Conservation (phyloP, 2,797 vertebrate species). For the Fistularia commersonii region DNA sequence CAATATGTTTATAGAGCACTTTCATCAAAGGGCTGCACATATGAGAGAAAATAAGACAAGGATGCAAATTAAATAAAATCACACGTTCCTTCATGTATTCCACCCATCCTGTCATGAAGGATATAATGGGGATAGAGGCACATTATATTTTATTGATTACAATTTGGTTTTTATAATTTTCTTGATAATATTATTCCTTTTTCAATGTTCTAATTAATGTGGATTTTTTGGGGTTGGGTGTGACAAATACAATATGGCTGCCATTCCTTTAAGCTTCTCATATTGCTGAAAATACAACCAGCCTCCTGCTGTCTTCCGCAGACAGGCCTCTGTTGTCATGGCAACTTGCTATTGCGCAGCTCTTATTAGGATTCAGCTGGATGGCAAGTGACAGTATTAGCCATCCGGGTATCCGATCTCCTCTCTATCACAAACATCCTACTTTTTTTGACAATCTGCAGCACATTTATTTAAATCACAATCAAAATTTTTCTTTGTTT, state of each 20-base stretch:
- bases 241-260: conserved; percentile 62
- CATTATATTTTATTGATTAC: too few relatives aligned
- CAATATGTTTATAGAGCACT: too few relatives aligned
- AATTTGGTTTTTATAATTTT: too few relatives aligned
- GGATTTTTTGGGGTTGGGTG: conserved; percentile 17
- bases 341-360: conserved; percentile 94
- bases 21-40: too few relatives aligned
- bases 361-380: conserved; percentile 85
- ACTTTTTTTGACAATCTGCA: conserved; percentile 46
- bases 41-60: too few relatives aligned
- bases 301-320: conserved; percentile 61
- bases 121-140: too few relatives aligned
- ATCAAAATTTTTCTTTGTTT: conserved; percentile 47
- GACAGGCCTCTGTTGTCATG: conserved; percentile 90
- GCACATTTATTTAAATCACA: conserved; percentile 32
- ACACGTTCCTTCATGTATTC: too few relatives aligned
- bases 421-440: conserved; percentile 42
- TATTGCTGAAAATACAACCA: conserved; percentile 61
- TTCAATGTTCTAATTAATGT: conserved; percentile 6
- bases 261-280: conserved; percentile 41
- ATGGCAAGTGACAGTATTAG: conserved; percentile 77
- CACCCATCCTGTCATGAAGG: too few relatives aligned
- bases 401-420: conserved; percentile 54
- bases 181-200: conserved; percentile 1
- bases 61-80: too few relatives aligned